Percentiles rank a stretch among this genome's conserved stretches.
Conservation (phyloP, 2,888 invertebrate genomes). For the Stomorhina lunata region DNA sequence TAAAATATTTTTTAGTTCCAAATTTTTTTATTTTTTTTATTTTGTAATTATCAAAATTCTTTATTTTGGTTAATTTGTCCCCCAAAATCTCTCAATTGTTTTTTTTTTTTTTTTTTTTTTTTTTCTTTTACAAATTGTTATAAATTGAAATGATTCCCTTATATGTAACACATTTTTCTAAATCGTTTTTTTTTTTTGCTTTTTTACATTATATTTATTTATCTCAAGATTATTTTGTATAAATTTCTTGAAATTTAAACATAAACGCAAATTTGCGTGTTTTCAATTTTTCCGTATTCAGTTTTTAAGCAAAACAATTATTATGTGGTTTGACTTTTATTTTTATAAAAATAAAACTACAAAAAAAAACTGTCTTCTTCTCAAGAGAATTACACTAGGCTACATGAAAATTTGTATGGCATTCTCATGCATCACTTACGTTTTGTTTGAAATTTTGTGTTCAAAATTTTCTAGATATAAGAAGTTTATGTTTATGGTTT, state of each 20-base stretch:
- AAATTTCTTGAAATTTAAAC: constrained; percentile 32
- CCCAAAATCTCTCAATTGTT: background rate
- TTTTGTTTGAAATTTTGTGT: no score
- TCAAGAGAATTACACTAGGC: constrained; percentile 43
- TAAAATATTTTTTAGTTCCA: no score
- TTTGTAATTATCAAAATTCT: no score
- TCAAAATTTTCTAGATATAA: no score
- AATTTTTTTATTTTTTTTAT: no score
- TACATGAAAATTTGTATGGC: no score
- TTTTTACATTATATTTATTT: background rate
- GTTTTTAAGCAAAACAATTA: constrained; percentile 51
- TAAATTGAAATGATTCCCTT: background rate
- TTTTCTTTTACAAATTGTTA: background rate
- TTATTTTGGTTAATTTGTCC: no score
- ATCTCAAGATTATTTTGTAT: constrained; percentile 29
- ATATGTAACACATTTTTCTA: background rate
- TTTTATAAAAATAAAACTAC: constrained; percentile 18
- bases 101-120: background rate
- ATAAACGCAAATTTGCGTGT: constrained; percentile 65
- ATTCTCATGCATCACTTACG: no score
- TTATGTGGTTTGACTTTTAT: constrained; percentile 52
- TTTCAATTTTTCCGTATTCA: constrained; percentile 50
- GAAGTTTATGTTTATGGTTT: no score
- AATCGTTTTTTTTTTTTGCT: background rate
- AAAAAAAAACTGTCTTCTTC: constrained; percentile 38